Evolutionary conservation across 2,797 vertebrate species (phyloP).

Genomic region (Lacerta viridis): DNA sequence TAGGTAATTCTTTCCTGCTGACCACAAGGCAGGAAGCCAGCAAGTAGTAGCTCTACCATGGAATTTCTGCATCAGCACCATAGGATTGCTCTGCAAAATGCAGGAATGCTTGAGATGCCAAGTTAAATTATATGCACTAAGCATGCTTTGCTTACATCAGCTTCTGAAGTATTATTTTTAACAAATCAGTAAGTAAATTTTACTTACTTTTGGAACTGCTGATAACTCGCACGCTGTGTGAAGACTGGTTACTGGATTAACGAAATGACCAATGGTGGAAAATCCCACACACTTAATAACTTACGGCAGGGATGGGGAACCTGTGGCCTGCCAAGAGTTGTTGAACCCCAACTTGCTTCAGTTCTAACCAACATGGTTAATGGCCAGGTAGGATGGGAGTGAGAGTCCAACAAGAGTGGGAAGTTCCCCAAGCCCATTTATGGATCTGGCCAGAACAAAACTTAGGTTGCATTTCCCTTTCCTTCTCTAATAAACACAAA

Average conservation of each 20-base stretch:
- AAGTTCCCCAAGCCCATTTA: neutral
- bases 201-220: neutral
- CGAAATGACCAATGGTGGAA: neutral
- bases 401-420: neutral
- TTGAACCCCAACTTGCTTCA: neutral
- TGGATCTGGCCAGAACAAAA: neutral
- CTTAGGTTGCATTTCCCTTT: neutral
- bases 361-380: neutral
- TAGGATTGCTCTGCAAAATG: neutral
- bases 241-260: neutral
- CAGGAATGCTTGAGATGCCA: neutral
- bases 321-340: neutral
- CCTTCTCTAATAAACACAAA: neutral
- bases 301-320: neutral
- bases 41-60: neutral
- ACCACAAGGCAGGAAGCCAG: neutral
- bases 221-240: neutral
- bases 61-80: neutral
- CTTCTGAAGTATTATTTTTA: neutral
- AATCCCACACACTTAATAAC: neutral
- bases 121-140: neutral
- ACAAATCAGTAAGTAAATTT: neutral
- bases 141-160: neutral
- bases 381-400: neutral
- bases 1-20: neutral